Percentiles rank a stretch among this genome's conserved stretches.
Conservation (phyloP, 2,797 vertebrate species). For the Halcyon smyrnensis region DNA sequence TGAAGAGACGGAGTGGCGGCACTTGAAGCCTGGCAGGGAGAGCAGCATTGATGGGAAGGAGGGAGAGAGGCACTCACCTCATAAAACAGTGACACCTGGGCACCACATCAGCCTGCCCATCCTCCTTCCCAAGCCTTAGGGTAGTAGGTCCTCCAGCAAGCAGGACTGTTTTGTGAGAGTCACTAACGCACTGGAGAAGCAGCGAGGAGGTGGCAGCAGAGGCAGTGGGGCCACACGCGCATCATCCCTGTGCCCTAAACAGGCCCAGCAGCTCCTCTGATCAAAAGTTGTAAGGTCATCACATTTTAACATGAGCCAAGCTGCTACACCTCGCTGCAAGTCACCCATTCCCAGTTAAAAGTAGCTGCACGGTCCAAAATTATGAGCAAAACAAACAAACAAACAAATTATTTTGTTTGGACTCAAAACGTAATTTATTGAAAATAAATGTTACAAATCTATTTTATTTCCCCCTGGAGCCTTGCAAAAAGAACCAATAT, state of each 20-base stretch:
- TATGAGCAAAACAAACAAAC: neutral
- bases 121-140: neutral
- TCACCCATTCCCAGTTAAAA: neutral
- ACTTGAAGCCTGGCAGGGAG: conserved; percentile 58
- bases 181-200: rapidly evolving
- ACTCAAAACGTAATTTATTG: conserved; percentile 24
- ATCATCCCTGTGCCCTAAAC: neutral
- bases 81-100: conserved; percentile 57
- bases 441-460: conserved; percentile 25
- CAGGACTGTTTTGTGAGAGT: neutral
- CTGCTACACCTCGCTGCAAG: neutral
- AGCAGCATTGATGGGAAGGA: neutral
- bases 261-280: rapidly evolving
- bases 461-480: neutral
- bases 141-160: neutral
- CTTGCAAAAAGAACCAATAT: conserved; percentile 43
- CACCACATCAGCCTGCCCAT: neutral
- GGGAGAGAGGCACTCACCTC: conserved; percentile 47
- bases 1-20: conserved; percentile 45
- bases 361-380: neutral
- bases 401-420: conserved; percentile 25
- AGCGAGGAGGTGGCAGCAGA: rapidly evolving
- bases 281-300: neutral
- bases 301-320: rapidly evolving
- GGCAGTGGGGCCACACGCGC: rapidly evolving